Percentiles rank a stretch among this genome's conserved stretches.
These are phyloP conservation scores for Bolinopsis microptera DNA, from an alignment of 37 sponge, comb jelly and placozoan genomes.

Conservation along the genomic window DNA sequence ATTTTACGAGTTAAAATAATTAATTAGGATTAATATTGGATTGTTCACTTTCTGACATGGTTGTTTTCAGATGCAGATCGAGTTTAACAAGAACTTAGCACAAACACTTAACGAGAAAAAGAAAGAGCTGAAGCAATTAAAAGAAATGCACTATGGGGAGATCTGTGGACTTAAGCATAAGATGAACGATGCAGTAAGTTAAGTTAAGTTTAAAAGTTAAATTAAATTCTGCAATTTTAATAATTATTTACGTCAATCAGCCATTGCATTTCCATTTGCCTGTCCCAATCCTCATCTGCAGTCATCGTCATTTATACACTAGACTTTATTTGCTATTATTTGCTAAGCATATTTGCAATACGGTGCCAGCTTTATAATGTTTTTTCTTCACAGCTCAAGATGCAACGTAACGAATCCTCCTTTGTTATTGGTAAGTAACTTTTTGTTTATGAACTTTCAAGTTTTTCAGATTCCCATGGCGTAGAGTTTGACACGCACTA, in stretches of 20 bases:
- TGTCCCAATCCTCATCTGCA: no score
- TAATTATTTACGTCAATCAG: no score
- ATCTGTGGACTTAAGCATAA: not conserved
- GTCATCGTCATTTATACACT: no score
- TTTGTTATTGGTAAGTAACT: constrained; percentile 19
- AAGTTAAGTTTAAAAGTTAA: not conserved
- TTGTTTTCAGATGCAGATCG: constrained; percentile 43
- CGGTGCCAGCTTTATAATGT: not conserved
- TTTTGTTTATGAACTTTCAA: not conserved
- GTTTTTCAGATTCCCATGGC: constrained; percentile 6
- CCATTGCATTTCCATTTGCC: no score
- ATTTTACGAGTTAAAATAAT: no score
- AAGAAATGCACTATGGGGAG: constrained; percentile 9
- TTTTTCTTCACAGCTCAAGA: constrained; percentile 22
- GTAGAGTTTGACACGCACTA: not conserved
- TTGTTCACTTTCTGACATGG: no score
- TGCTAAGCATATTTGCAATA: not conserved
- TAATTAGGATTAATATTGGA: no score
- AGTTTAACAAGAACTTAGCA: constrained; percentile 47
- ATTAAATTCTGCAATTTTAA: not conserved
- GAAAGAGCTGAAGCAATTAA: constrained; percentile 11
- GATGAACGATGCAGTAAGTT: constrained; percentile 50
- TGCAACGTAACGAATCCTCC: constrained; percentile 27
- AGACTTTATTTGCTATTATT: no score
- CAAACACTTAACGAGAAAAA: constrained; percentile 9